Conservation (phyloP, 2,888 invertebrate species). For the Eupithecia inturbata region DNA sequence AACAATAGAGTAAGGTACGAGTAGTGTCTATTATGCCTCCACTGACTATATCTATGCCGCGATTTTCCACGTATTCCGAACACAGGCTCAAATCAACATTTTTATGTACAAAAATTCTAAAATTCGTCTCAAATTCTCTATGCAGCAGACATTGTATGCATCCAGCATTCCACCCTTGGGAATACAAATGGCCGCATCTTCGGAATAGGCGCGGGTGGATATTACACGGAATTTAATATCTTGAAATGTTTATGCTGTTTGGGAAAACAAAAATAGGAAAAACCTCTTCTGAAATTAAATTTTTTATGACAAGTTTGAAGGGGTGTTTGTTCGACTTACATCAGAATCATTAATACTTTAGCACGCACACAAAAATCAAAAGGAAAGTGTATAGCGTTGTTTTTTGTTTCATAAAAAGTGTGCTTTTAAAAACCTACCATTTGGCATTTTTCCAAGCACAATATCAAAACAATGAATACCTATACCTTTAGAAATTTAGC, state of each 20-base stretch:
- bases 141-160: slow-evolving; percentile 65
- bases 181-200: slow-evolving; percentile 69
- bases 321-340: background rate
- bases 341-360: no score
- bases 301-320: background rate
- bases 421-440: background rate
- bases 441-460: background rate
- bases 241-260: slow-evolving; percentile 56
- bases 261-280: slow-evolving; percentile 30
- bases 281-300: background rate
- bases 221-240: slow-evolving; percentile 67
- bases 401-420: background rate
- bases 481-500: no score
- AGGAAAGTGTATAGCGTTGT: no score
- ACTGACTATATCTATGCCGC: background rate
- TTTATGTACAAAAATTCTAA: slow-evolving; percentile 46
- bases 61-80: slow-evolving; percentile 11
- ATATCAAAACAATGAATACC: background rate
- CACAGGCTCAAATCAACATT: slow-evolving; percentile 33
- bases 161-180: slow-evolving; percentile 62
- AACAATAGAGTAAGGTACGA: no score
- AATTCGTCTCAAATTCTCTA: slow-evolving; percentile 57
- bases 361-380: no score
- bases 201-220: slow-evolving; percentile 61
- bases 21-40: no score